phyloP scores from a whole-genome alignment of 1,140 invertebrate species.

The Adelges cooleyi region DNA sequence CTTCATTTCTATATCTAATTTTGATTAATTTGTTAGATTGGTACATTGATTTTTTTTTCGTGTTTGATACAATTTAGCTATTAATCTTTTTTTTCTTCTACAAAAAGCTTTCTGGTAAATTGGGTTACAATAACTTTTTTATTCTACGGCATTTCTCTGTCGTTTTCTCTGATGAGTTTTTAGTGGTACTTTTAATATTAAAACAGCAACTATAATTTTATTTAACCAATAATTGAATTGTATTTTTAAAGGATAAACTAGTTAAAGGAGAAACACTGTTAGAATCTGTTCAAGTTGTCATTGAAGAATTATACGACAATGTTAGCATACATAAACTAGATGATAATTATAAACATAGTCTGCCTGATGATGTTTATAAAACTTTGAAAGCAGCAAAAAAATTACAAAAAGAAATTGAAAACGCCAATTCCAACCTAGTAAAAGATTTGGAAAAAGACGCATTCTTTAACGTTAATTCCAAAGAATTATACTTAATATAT shows the following conservation, averaged over 20 bases:
- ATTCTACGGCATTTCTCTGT: too few species aligned
- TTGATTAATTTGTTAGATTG: too few species aligned
- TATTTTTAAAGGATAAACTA: conserved; percentile 12
- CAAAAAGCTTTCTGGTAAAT: too few species aligned
- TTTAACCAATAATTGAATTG: too few species aligned
- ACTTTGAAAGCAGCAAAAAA: background rate
- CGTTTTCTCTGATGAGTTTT: too few species aligned
- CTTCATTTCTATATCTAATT: too few species aligned
- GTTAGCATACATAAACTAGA: background rate
- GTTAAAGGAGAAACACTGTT: background rate
- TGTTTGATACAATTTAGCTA: too few species aligned
- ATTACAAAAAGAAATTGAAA: background rate
- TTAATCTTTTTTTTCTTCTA: too few species aligned
- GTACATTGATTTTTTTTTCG: too few species aligned
- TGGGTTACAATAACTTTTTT: too few species aligned
- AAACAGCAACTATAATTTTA: background rate
- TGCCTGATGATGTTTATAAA: background rate
- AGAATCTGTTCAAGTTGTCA: background rate
- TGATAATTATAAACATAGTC: background rate
- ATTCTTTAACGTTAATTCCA: background rate
- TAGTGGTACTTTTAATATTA: background rate
- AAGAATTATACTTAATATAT: background rate
- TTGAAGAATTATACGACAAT: background rate
- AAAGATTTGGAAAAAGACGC: background rate
- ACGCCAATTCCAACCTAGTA: background rate